Base-by-base conservation (phyloP, 2,888 invertebrate species). In the Balanococcus diminutus region DNA sequence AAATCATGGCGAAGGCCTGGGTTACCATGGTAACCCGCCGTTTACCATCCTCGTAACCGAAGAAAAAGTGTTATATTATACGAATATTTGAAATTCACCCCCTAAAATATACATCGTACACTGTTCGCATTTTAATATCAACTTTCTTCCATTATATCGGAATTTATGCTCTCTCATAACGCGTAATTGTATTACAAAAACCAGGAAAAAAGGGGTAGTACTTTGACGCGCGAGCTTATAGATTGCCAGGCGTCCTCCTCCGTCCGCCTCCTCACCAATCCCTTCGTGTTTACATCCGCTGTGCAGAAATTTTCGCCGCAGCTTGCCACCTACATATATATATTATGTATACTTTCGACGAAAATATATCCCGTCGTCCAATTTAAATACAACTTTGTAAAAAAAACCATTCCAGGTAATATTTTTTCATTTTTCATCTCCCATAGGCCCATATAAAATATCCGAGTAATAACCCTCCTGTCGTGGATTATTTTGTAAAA, bases 1-100 rank as follows among this genome's bases (percentile, higher is more conserved):
- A 75, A 85, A 85, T 85, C 85, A 85, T 85, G 85, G 85, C 85
- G 85, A 85, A 75, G 85, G 85, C 31, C 85, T 51, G 75, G 61
- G 85, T 85, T 51, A 75, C 75, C 85, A 85, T 85, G 79, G 85
- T 32, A 46, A 85, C 85, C 9, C 28, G 42, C 19, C 46, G 42
- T 85, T 85, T 72, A 85, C 85, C 85, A 85, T 85, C 85, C 85
- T 75, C 72, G 42, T 75, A 82, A 82, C 46, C 32, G 56, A 82
- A 82, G 32, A 82, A 82, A 82, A 82, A 82, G 82, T 82, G 82
- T 82, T 82, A 82, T 82, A 82, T 46, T 51, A 51, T 82, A 82
- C 46, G 82, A 82, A 82, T 82, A 51, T 82, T 82, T 51, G 82
- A 82, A 82, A 82, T 82, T 82, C 51, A 82, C 82, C 82, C 81